Evolutionary conservation across 2,113 vertebrate genomes (phyloP).

Genomic region (Mirza zaza): DNA sequence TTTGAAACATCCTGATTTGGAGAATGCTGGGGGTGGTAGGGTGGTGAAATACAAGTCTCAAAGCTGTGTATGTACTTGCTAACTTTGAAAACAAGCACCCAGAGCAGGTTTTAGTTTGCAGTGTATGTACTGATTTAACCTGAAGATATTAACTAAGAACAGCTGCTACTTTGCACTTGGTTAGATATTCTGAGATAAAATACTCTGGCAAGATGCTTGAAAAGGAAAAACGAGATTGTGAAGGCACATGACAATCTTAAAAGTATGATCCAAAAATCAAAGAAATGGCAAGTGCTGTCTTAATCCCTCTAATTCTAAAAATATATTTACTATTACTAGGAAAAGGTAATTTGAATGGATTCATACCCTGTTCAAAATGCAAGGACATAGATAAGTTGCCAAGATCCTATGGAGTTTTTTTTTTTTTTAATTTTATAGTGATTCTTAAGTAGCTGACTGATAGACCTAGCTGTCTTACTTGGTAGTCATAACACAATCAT

Average conservation of each 20-base stretch:
- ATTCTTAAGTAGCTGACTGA: conserved; percentile 25
- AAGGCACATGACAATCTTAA: conserved; percentile 49
- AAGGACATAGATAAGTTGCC: background rate
- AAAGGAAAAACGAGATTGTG: conserved; percentile 54
- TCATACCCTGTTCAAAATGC: background rate
- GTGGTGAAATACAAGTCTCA: background rate
- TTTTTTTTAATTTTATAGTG: conserved; percentile 46
- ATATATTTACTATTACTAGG: background rate
- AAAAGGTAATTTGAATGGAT: background rate
- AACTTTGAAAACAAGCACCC: conserved; percentile 22
- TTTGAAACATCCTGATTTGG: background rate
- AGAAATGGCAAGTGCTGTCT: conserved; percentile 38
- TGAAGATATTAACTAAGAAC: conserved; percentile 59
- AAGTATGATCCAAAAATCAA: conserved; percentile 49
- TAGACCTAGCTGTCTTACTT: conserved; percentile 50
- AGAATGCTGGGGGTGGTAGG: background rate
- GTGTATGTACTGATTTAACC: conserved; percentile 52
- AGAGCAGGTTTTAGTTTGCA: conserved; percentile 34
- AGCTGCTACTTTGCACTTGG: conserved; percentile 55
- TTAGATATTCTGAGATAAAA: conserved; percentile 69
- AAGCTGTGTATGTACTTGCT: background rate
- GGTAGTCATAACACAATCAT: conserved; percentile 62
- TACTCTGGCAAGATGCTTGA: conserved; percentile 57
- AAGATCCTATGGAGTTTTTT: background rate
- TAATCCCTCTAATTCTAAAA: conserved; percentile 37